phyloP scores from a whole-genome alignment of 2,797 vertebrate genomes.

The Steatocranus sp. region DNA sequence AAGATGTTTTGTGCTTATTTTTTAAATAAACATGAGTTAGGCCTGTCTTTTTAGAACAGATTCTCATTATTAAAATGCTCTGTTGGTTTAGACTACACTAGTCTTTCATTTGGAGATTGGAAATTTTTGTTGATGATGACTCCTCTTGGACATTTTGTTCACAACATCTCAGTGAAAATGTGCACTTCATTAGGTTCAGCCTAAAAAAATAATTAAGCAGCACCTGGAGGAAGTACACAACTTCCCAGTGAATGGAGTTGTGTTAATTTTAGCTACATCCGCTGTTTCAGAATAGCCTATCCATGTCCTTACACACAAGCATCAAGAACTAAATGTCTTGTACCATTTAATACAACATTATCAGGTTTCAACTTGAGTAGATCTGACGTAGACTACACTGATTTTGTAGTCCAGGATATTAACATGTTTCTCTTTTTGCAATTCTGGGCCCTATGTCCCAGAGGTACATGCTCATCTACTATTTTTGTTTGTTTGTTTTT shows the following conservation, averaged over 20 bases:
- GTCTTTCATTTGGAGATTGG: not conserved
- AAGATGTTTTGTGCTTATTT: not conserved
- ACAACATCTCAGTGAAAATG: not conserved
- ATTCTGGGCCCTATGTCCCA: not conserved
- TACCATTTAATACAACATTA: not conserved
- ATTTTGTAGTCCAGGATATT: not conserved
- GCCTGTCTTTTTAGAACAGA: not conserved
- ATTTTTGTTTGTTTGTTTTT: not conserved
- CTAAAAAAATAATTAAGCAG: not conserved
- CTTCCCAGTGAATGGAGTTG: conserved; percentile 21
- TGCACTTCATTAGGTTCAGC: not conserved
- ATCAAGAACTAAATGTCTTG: not conserved
- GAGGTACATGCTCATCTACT: not conserved
- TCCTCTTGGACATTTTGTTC: not conserved
- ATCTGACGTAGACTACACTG: not conserved
- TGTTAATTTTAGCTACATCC: conserved; percentile 52
- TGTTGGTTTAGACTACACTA: not conserved
- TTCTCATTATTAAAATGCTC: not conserved
- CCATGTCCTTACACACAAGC: not conserved
- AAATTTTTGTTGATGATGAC: not conserved
- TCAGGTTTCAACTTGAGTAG: not conserved
- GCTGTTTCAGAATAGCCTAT: conserved; percentile 21
- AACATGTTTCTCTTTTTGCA: not conserved
- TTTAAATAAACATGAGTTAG: not conserved
- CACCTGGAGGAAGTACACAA: conserved; percentile 54